phyloP scores from a whole-genome alignment of 2,113 vertebrate genomes.

The Boulengeromyrus knoepffleri region DNA sequence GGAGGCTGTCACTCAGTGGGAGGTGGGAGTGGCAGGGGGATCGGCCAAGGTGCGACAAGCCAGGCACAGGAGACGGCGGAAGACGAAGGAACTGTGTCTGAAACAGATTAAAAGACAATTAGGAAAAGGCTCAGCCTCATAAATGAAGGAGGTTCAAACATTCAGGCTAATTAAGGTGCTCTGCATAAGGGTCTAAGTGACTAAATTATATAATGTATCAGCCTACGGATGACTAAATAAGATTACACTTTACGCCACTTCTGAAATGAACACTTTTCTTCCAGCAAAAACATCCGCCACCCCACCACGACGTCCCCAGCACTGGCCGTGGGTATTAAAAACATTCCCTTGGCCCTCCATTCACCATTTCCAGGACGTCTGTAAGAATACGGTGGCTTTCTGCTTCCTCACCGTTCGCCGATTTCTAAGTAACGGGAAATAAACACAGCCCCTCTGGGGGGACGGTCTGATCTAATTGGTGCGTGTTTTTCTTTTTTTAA shows the following conservation, averaged over 20 bases:
- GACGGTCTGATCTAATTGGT: not conserved
- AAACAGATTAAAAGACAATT: not conserved
- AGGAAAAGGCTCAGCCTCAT: not conserved
- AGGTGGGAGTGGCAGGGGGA: not conserved
- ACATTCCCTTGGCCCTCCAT: not conserved
- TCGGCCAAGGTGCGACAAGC: not conserved
- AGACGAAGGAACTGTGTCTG: not conserved
- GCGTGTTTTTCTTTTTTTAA: slow-evolving; percentile 12
- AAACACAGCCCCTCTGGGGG: not conserved
- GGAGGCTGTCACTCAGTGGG: not conserved
- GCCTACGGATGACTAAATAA: not conserved
- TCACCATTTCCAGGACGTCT: not conserved
- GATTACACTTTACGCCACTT: not conserved
- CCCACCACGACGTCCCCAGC: not conserved
- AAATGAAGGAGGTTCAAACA: not conserved
- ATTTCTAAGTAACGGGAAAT: slow-evolving; percentile 14
- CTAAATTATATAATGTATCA: not conserved
- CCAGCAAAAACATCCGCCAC: not conserved
- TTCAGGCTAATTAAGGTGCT: not conserved
- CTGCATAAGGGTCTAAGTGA: not conserved
- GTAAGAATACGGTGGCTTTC: not conserved
- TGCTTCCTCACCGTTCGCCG: not conserved
- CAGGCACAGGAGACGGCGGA: not conserved
- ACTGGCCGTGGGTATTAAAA: not conserved
- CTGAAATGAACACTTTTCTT: not conserved